These are phyloP conservation scores for Poecilia velifera DNA, from an alignment of 2,797 vertebrate species.

Conservation along the genomic window DNA sequence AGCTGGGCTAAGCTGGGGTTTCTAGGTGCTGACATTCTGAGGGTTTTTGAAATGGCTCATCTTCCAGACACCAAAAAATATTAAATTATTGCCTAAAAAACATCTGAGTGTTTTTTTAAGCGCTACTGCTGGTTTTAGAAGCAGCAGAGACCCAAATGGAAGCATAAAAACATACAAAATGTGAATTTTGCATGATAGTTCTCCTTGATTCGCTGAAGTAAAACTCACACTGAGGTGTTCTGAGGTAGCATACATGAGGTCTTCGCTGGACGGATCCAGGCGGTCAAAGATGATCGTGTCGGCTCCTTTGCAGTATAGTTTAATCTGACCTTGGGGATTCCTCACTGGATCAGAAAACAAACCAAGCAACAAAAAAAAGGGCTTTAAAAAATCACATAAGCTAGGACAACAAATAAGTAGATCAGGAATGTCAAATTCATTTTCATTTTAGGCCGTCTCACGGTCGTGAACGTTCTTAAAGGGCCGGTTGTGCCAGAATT, in stretches of 20 bases:
- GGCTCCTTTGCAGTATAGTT: constrained; percentile 92
- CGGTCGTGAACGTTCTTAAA: too few species aligned
- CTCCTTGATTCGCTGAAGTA: too few species aligned
- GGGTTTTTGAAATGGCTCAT: too few species aligned
- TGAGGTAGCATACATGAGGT: constrained; percentile 83
- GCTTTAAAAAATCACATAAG: background rate
- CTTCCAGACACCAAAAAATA: too few species aligned
- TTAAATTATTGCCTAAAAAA: too few species aligned
- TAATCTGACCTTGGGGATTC: constrained; percentile 86
- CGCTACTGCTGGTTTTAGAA: background rate
- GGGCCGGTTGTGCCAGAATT: too few species aligned
- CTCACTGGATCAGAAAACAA: constrained; percentile 78
- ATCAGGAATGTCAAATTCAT: too few species aligned
- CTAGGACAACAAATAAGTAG: background rate
- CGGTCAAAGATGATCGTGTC: constrained; percentile 90
- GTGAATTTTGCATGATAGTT: background rate
- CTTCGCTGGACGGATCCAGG: constrained; percentile 79
- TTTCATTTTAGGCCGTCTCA: too few species aligned
- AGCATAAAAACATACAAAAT: too few species aligned
- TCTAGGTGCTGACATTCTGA: too few species aligned
- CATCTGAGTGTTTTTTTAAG: background rate
- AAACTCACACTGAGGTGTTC: constrained; percentile 89
- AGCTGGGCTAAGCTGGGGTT: too few species aligned
- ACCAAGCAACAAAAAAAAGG: background rate
- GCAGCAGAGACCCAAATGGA: too few species aligned